A percentile compares a stretch with the other conserved stretches of the same genome.
These are phyloP conservation scores for Chloroceryle aenea DNA, from an alignment of 2,113 vertebrate species.

Conservation along the genomic window DNA sequence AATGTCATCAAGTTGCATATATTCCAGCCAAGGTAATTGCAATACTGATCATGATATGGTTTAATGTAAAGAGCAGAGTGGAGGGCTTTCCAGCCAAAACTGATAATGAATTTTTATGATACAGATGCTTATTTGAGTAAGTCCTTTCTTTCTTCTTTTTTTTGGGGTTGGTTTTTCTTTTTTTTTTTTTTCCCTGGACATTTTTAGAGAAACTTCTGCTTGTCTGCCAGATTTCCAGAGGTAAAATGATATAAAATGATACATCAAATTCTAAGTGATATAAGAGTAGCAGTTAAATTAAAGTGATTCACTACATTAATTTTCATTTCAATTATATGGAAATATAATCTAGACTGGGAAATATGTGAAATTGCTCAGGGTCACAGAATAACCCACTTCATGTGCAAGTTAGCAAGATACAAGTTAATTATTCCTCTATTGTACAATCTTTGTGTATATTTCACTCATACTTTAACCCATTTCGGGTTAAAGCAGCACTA, in stretches of 20 bases:
- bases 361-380: not conserved
- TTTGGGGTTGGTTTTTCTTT: too few relatives aligned
- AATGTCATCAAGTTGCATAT: not conserved
- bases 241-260: not conserved
- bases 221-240: not conserved
- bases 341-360: slow-evolving; percentile 8
- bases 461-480: not conserved
- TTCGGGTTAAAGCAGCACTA: not conserved
- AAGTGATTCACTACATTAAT: not conserved
- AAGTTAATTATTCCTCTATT: not conserved
- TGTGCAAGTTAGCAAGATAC: not conserved
- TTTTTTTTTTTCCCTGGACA: not conserved
- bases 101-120: not conserved
- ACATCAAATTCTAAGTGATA: not conserved
- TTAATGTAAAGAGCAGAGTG: not conserved
- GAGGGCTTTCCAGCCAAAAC: fast-evolving
- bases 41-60: not conserved
- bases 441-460: not conserved
- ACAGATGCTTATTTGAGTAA: not conserved
- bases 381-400: not conserved
- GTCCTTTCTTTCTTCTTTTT: not conserved
- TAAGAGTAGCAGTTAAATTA: not conserved
- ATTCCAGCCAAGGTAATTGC: not conserved
- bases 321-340: slow-evolving; percentile 32
- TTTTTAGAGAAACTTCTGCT: not conserved